phyloP scores from a whole-genome alignment of 2,797 vertebrate genomes.

The Thripadectes ignobilis region DNA sequence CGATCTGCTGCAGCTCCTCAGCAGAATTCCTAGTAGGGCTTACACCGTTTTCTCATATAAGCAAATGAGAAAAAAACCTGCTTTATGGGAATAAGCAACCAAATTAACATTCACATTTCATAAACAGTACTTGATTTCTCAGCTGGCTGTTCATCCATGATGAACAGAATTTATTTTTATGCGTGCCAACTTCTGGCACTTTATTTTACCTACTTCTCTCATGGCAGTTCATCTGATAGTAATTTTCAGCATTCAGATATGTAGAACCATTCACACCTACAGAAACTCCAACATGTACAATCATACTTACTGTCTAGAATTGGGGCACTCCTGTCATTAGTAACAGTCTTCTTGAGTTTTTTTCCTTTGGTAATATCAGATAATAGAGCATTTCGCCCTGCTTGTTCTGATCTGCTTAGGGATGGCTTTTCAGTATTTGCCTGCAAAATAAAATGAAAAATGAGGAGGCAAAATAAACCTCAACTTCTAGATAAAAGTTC shows the following conservation, averaged over 20 bases:
- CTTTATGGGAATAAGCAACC: neutral
- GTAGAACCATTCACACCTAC: neutral
- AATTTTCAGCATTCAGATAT: neutral
- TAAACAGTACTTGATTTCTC: neutral
- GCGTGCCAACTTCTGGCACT: neutral
- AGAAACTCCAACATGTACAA: neutral
- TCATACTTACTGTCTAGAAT: conserved; percentile 87
- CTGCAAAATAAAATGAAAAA: conserved; percentile 75
- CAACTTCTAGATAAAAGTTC: neutral
- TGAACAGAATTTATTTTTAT: neutral
- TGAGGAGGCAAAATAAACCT: neutral
- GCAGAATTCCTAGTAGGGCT: neutral
- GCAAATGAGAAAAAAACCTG: neutral
- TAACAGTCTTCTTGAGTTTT: conserved; percentile 91
- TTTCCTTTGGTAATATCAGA: conserved; percentile 90
- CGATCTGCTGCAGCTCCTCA: neutral
- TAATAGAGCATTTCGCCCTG: conserved; percentile 87
- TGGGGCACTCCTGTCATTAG: conserved; percentile 92
- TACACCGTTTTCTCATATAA: neutral
- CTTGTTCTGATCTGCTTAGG: conserved; percentile 82
- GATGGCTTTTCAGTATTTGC: conserved; percentile 90
- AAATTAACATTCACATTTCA: neutral
- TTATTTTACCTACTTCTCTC: neutral
- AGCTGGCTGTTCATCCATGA: neutral
- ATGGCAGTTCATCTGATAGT: neutral